Evolutionary conservation across 2,797 vertebrate species (phyloP).

Genomic region (Telmatherina bonti): DNA sequence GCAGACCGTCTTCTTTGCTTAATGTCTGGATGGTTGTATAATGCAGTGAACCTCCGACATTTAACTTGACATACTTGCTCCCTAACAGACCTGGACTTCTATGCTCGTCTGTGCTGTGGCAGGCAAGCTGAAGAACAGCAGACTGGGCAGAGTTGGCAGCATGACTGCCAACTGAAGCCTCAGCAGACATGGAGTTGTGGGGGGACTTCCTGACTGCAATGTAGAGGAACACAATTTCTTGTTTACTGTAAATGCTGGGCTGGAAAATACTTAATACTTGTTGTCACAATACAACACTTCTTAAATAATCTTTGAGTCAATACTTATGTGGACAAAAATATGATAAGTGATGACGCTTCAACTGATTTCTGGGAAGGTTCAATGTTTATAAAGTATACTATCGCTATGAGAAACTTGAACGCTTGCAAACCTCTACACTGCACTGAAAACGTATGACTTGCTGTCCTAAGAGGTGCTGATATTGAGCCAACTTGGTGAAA

Average conservation of each 20-base stretch:
- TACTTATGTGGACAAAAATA: neutral
- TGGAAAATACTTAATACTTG: neutral
- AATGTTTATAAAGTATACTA: too few relatives aligned
- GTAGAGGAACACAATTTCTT: constrained; percentile 16
- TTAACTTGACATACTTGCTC: constrained; percentile 92
- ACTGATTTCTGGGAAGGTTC: too few relatives aligned
- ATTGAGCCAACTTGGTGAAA: neutral
- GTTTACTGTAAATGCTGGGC: neutral
- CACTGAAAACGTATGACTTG: neutral
- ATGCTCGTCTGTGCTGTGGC: constrained; percentile 70
- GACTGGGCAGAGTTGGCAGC: constrained; percentile 71
- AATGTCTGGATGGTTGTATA: constrained; percentile 92
- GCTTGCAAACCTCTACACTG: neutral
- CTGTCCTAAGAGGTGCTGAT: neutral
- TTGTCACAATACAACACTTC: neutral
- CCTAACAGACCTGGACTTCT: constrained; percentile 76
- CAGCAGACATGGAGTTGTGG: constrained; percentile 84
- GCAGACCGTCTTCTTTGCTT: constrained; percentile 88
- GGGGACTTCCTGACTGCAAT: constrained; percentile 58
- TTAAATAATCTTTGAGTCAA: neutral
- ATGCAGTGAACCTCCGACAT: constrained; percentile 91
- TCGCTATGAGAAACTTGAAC: neutral
- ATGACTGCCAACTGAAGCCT: constrained; percentile 82
- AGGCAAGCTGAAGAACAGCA: constrained; percentile 59
- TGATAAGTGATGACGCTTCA: too few relatives aligned